Evolutionary conservation across 2,797 vertebrate species (phyloP).

Genomic region (Cryptoblepharus egeriae): DNA sequence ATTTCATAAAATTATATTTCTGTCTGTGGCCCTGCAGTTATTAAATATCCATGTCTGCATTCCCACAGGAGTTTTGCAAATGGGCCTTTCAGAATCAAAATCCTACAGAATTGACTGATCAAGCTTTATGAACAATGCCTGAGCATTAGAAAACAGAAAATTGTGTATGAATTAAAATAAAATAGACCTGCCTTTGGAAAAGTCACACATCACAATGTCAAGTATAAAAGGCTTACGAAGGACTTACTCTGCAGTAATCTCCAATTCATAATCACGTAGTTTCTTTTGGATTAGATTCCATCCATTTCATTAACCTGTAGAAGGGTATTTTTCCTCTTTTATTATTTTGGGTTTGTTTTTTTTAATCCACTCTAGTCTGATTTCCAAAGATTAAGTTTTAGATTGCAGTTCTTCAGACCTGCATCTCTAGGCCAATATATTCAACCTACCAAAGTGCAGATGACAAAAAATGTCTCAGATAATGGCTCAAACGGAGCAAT

Average conservation of each 20-base stretch:
- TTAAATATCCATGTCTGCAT: conserved; percentile 29
- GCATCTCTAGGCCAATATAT: conserved; percentile 52
- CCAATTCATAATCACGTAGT: conserved; percentile 70
- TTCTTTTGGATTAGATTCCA: conserved; percentile 75
- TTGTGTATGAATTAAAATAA: conserved; percentile 58
- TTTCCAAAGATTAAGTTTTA: conserved; percentile 71
- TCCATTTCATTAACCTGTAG: conserved; percentile 75
- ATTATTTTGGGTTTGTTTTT: conserved; percentile 65
- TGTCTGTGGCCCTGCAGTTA: background rate
- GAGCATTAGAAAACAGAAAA: conserved; percentile 52
- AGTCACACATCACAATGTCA: conserved; percentile 65
- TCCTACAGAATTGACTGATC: conserved; percentile 45
- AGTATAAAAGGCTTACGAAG: conserved; percentile 68
- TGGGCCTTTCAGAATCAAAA: conserved; percentile 51
- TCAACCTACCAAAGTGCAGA: conserved; percentile 42
- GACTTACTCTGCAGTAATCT: conserved; percentile 72
- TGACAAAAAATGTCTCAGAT: conserved; percentile 37
- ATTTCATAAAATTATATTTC: background rate
- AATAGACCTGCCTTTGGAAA: conserved; percentile 63
- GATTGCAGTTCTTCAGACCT: conserved; percentile 63
- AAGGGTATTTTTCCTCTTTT: conserved; percentile 49
- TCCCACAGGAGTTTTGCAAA: conserved; percentile 31
- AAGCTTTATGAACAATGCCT: conserved; percentile 59
- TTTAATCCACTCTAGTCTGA: conserved; percentile 72
- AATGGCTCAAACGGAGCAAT: background rate